Base-by-base conservation (phyloP, 2,113 vertebrate species). In the Poicephalus meyeri region DNA sequence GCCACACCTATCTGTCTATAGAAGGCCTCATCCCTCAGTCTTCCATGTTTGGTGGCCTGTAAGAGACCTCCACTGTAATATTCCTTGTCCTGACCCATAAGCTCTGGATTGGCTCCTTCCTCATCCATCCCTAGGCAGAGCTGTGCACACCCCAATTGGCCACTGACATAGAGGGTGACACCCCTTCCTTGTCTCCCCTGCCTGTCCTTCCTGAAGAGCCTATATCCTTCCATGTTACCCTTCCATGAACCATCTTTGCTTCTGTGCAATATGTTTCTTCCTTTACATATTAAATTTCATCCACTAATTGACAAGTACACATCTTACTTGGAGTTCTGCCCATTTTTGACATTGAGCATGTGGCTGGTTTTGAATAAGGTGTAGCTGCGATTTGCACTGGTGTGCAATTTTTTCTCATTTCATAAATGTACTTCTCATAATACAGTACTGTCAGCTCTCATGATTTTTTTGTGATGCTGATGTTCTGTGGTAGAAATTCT, bases 321-420 rank as follows among this genome's bases (percentile, higher is more conserved):
- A 33, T 76, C 93, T 94, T 28, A 10, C 72, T 89, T 73, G 91
- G 69, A 88, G 50, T 79, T 81, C 63, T 94, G 85, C 71, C 82
- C 78, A 17, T 66, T 65, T 68, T 87, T 92, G 72, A 86, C 72
- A 68, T 12, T 53, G 86, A 89, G 44, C 76, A 44, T 93, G 91
- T 89, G 94, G 83, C 76, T 89, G 28, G 63, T 82, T 88, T 65
- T 81, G 85, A 88, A 49, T 52, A 68, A 78, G 60, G 74, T 81
- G 90, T 85, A 88, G 72, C 66, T 77, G 71, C 33, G 69, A 82
- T 89, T 86, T 86, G 92, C 9, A 6, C 70, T 5, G 2, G n/a
- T 20, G 39, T 3, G 2, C 49, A 64, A 37, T 86, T 86, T 78
- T 91, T 72, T 47, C 61, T 86, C 80, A 15, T 79, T 86, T 85